Percentiles rank a stretch among this genome's conserved stretches.
Evolutionary conservation across 2,113 vertebrate genomes (phyloP).

Genomic region (Cyphomyrus plagiostoma): DNA sequence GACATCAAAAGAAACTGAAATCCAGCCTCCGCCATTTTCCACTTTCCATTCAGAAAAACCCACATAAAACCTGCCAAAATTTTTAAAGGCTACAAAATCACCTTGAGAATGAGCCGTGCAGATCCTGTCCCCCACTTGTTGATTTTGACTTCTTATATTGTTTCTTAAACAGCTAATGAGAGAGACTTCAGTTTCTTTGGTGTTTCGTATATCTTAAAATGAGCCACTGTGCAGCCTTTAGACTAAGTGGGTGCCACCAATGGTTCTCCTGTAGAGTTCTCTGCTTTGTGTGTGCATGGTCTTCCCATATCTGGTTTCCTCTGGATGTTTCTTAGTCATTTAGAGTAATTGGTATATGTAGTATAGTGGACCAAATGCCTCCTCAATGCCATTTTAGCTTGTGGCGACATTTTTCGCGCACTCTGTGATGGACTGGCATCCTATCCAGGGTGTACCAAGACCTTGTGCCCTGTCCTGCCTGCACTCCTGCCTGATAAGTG

Average conservation of each 20-base stretch:
- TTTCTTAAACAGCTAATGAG: background rate
- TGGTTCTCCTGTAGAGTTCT: background rate
- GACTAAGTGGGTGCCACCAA: background rate
- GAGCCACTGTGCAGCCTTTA: background rate
- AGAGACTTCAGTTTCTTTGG: background rate
- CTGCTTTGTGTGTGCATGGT: background rate
- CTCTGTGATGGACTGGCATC: background rate
- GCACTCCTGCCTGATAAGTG: background rate
- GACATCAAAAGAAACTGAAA: background rate
- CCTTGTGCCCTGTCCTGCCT: background rate
- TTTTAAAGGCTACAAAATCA: background rate
- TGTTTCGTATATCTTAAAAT: background rate
- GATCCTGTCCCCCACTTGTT: background rate
- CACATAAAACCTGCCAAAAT: background rate
- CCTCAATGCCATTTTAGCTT: too few species aligned
- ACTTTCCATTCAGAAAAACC: background rate
- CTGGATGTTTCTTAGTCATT: background rate
- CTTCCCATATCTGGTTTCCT: background rate
- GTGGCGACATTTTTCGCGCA: background rate
- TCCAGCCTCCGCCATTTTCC: background rate
- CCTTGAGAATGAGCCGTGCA: background rate
- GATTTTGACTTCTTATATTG: background rate
- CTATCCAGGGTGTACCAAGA: background rate
- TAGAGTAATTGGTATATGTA: background rate
- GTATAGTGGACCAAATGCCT: background rate